Conservation (phyloP, 2,113 vertebrate species). For the Periophthalmus modestus region DNA sequence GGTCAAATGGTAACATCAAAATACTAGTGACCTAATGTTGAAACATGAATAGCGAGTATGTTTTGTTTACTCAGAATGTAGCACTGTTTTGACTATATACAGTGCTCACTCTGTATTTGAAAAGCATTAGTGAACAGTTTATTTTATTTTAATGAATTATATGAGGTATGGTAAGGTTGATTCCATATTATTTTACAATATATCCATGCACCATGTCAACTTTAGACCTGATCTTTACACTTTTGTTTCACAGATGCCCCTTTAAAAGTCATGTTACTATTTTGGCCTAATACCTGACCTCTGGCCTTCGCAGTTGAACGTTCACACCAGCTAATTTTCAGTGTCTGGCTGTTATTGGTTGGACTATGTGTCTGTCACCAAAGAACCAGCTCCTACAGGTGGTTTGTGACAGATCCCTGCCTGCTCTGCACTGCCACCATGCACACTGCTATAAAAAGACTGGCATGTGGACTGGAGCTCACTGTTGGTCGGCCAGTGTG, state of each 20-base stretch:
- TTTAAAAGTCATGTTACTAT: conserved; percentile 87
- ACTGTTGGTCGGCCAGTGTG: conserved; percentile 68
- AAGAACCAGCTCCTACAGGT: conserved; percentile 55
- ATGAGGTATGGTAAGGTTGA: neutral
- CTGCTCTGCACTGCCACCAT: conserved; percentile 26
- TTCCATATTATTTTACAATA: neutral
- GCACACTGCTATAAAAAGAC: conserved; percentile 74
- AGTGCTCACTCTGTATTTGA: neutral
- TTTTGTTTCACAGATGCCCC: conserved; percentile 65
- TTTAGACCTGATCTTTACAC: conserved; percentile 70
- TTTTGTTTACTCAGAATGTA: neutral
- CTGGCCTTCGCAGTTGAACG: conserved; percentile 70
- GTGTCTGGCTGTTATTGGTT: conserved; percentile 47
- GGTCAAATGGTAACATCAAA: neutral
- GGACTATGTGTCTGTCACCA: conserved; percentile 46
- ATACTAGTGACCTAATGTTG: neutral
- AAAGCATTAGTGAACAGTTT: neutral
- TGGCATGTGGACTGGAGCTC: conserved; percentile 38
- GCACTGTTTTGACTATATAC: conserved; percentile 22
- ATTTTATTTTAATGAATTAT: neutral
- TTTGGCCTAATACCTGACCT: conserved; percentile 76
- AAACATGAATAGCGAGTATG: neutral
- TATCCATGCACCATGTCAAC: conserved; percentile 2
- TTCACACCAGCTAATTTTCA: conserved; percentile 13
- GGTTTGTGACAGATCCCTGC: conserved; percentile 26